phyloP scores from a whole-genome alignment of 23 tunicate species.

The Pegea sp. region DNA sequence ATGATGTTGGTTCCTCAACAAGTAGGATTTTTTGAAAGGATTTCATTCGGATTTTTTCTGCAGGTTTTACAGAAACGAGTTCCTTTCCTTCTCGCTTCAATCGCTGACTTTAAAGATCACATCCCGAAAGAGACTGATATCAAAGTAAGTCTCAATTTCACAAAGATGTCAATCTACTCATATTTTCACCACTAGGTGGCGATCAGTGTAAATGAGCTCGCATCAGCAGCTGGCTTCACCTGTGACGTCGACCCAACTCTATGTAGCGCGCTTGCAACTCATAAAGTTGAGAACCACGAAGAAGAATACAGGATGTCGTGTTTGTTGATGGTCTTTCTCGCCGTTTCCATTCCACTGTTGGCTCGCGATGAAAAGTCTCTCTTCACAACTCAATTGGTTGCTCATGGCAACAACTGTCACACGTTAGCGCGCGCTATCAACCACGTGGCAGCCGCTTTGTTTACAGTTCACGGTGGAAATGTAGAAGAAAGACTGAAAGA shows the following conservation, averaged over 20 bases:
- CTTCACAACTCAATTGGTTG: slow-evolving; percentile 52
- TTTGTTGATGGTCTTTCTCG: slow-evolving; percentile 87
- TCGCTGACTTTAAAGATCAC: slow-evolving; percentile 68
- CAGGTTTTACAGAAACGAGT: slow-evolving; percentile 80
- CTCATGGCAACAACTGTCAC: slow-evolving; percentile 94
- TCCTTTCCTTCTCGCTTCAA: slow-evolving; percentile 86
- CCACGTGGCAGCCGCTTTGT: slow-evolving; percentile 87
- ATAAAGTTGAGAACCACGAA: slow-evolving; percentile 52
- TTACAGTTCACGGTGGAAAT: slow-evolving; percentile 63
- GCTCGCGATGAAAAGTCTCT: slow-evolving; percentile 84
- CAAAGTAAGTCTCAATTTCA: slow-evolving; percentile 12
- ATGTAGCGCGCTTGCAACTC: slow-evolving; percentile 61
- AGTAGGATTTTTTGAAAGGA: neutral
- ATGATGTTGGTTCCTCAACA: slow-evolving; percentile 28
- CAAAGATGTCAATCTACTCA: neutral
- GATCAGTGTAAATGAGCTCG: slow-evolving; percentile 72
- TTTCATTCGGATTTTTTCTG: neutral
- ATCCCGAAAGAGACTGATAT: slow-evolving; percentile 79
- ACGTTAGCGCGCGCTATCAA: slow-evolving; percentile 88
- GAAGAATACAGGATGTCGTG: slow-evolving; percentile 94
- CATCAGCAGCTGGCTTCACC: slow-evolving; percentile 71
- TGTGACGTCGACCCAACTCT: slow-evolving; percentile 91
- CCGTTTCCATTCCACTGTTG: slow-evolving; percentile 88
- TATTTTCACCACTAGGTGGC: slow-evolving; percentile 19
- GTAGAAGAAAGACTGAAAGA: slow-evolving; percentile 76